Conservation (phyloP, 2,797 vertebrate species). For the Anguilla obscura region DNA sequence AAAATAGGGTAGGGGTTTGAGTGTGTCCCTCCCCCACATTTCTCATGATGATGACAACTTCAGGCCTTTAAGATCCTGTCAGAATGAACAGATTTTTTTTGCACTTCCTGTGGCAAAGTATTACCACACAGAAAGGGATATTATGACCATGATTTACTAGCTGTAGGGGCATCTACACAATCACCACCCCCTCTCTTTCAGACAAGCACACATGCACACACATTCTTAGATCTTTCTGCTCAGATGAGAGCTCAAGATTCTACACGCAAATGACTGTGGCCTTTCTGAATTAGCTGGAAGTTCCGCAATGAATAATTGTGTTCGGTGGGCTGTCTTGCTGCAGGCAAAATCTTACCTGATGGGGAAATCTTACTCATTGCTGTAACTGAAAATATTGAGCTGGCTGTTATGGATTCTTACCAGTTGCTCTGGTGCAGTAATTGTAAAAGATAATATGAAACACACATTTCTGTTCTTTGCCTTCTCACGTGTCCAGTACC, state of each 20-base stretch:
- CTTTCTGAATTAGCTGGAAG: neutral
- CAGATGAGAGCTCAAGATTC: neutral
- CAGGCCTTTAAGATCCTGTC: neutral
- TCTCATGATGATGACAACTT: neutral
- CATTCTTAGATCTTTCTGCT: neutral
- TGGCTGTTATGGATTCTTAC: neutral
- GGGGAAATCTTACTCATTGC: neutral
- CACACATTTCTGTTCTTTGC: neutral
- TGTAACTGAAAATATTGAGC: neutral
- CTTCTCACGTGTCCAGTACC: neutral
- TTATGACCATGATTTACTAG: neutral
- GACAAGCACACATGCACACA: neutral
- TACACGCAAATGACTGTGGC: neutral
- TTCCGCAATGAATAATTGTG: conserved; percentile 29
- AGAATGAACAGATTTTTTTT: neutral
- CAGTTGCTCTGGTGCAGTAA: too few relatives aligned
- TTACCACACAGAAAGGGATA: neutral
- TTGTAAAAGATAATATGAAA: neutral
- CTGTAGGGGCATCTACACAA: neutral
- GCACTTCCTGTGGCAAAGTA: neutral
- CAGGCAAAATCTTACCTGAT: neutral
- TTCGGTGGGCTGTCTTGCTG: neutral
- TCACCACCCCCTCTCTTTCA: neutral
- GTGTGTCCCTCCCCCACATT: neutral
- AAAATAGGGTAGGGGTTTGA: neutral